Base-by-base conservation (phyloP, 2,797 vertebrate genomes). In the Sebastes minor region DNA sequence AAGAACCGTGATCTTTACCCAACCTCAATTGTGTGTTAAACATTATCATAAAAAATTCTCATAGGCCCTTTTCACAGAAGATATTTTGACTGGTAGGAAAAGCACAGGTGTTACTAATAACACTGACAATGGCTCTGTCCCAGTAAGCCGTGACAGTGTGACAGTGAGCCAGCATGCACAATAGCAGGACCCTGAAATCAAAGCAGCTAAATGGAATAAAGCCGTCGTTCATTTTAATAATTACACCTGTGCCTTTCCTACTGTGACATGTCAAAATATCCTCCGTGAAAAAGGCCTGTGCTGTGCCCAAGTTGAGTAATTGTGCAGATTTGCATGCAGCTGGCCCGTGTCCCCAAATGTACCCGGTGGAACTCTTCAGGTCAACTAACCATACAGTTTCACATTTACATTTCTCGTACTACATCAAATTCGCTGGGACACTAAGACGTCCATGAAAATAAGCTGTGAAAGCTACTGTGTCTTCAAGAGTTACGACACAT, bases 401-500 rank as follows among this genome's bases (percentile, higher is more conserved):
- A 79, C 70, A 72, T 76, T 78, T 61, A 69, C 61, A 22, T 6
- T 52, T 53, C 69, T 52, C 25, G 16, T 8, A 64, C 38, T 88
- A 81, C 86, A 92, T 91, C 88, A 89, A 63, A 87, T 69, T 82
- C 81, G 82, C 64, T 6, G 60, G 22, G 70, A 62, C 49, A 81
- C 67, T 56, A 59, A 82, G 63, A 77, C 57, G 77, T 84, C 67
- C n/a, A 22, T 85, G 74, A 83, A 88, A 85, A 83, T 81, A 74
- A 85, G 35, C 72, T 16, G 10, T 84, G 69, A 72, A 90, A 85
- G 76, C 85, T 59, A 79, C 80, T 82, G 71, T 87, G 77, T 90
- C 86, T 87, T 80, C 55, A 79, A 84, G 87, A 91, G 83, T 93
- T 89, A 94, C 88, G 91, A 81, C 86, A 92, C 83, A 83, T 76